phyloP scores from a whole-genome alignment of 2,888 invertebrate species.

The Erebia ligea region DNA sequence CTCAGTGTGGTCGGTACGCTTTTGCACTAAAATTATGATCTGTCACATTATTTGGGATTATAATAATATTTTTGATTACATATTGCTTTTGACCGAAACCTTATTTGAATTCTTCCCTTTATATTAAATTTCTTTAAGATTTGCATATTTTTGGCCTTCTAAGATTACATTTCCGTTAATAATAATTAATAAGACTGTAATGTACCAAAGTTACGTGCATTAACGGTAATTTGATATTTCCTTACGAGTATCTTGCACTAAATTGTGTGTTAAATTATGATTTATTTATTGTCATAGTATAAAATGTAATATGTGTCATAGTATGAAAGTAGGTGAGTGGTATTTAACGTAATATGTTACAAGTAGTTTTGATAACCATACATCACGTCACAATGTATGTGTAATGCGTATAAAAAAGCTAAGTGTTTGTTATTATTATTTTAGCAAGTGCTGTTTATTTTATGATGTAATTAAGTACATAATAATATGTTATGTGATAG shows the following conservation, averaged over 20 bases:
- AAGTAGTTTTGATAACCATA: background rate
- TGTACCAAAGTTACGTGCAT: constrained; percentile 13
- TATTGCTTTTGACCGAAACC: constrained; percentile 57
- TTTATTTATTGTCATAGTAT: background rate
- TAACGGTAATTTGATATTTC: constrained; percentile 17
- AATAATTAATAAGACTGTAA: constrained; percentile 26
- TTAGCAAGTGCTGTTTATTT: background rate
- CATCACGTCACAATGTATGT: background rate
- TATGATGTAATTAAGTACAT: background rate
- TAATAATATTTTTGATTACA: constrained; percentile 72
- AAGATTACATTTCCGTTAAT: constrained; percentile 40
- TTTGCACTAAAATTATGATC: constrained; percentile 70
- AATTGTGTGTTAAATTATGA: background rate
- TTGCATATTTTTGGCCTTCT: constrained; percentile 45
- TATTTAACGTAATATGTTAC: background rate
- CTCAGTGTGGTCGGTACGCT: constrained; percentile 56
- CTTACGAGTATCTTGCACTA: background rate
- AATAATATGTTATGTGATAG: background rate
- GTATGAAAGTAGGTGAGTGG: too few species aligned
- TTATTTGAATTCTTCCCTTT: constrained; percentile 46
- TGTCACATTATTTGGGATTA: constrained; percentile 76
- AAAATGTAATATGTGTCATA: background rate
- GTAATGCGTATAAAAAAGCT: background rate
- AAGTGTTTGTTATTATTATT: background rate
- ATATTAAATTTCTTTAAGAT: constrained; percentile 39